phyloP scores from a whole-genome alignment of 2,888 invertebrate species.

The Thymelicus acteon region DNA sequence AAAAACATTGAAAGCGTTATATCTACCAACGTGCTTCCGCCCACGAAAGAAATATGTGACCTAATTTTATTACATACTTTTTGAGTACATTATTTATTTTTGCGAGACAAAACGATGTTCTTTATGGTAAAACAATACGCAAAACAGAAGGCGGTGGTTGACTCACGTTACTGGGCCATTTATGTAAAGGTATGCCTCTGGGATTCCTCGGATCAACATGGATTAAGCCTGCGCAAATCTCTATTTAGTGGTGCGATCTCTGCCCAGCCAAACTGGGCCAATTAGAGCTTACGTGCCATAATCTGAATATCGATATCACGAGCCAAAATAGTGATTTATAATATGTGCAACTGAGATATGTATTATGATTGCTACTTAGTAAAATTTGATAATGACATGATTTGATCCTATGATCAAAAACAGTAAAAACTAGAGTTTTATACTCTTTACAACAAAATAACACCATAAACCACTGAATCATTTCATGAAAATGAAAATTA shows the following conservation, averaged over 20 bases:
- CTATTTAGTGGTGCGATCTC: constrained; percentile 76
- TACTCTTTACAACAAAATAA: too few relatives aligned
- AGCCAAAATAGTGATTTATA: constrained; percentile 28
- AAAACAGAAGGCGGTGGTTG: constrained; percentile 24
- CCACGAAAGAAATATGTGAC: too few relatives aligned
- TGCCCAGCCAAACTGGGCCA: constrained; percentile 73
- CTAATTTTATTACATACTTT: too few relatives aligned
- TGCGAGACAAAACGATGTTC: constrained; percentile 3
- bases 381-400: too few relatives aligned
- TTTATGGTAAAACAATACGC: constrained; percentile 37
- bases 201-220: constrained; percentile 71
- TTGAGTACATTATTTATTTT: too few relatives aligned
- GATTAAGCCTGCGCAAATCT: constrained; percentile 77
- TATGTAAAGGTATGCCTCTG: constrained; percentile 68
- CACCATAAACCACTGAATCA: too few relatives aligned
- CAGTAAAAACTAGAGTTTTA: too few relatives aligned
- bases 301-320: constrained; percentile 63
- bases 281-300: constrained; percentile 75
- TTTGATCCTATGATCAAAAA: too few relatives aligned
- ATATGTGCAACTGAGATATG: not conserved
- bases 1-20: too few relatives aligned
- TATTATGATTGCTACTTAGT: not conserved
- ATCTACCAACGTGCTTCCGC: too few relatives aligned
- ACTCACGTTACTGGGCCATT: constrained; percentile 59
- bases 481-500: too few relatives aligned